A percentile compares a stretch with the other conserved stretches of the same genome.
Evolutionary conservation across 2,113 vertebrate genomes (phyloP).

Genomic region (Camelus bactrianus): DNA sequence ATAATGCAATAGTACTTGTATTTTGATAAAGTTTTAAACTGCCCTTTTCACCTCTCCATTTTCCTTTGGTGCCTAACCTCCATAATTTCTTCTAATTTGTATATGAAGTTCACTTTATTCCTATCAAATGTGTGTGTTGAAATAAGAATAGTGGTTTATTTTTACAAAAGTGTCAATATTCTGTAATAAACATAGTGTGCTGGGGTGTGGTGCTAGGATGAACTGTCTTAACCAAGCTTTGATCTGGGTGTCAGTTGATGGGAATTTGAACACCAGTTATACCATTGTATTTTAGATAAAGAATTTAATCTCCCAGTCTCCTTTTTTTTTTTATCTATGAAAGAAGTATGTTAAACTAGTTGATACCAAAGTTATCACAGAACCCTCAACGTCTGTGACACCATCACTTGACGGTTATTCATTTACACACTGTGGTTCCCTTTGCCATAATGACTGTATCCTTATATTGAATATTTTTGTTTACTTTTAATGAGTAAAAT

Average conservation of each 20-base stretch:
- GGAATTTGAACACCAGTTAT: not conserved
- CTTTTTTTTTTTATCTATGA: constrained; percentile 14
- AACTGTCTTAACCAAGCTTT: not conserved
- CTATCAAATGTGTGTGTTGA: not conserved
- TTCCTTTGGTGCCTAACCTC: not conserved
- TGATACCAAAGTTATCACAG: not conserved
- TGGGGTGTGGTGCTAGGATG: not conserved
- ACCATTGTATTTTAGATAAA: not conserved
- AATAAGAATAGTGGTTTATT: not conserved
- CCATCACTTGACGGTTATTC: not conserved
- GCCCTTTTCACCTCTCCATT: not conserved
- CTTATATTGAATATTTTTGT: constrained; percentile 2
- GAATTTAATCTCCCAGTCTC: not conserved
- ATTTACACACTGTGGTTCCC: not conserved
- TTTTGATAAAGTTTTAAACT: not conserved
- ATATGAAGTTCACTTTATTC: not conserved
- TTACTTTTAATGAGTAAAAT: not conserved
- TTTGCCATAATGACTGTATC: not conserved
- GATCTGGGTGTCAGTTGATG: not conserved
- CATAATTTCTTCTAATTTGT: not conserved
- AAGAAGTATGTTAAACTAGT: not conserved
- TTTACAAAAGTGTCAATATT: not conserved
- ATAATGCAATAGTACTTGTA: not conserved
- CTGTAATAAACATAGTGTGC: not conserved
- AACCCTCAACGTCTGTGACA: not conserved